Percentiles rank a stretch among this genome's conserved stretches.
Evolutionary conservation across 1,140 invertebrate species (phyloP).

Genomic region (Drosophila athabasca): DNA sequence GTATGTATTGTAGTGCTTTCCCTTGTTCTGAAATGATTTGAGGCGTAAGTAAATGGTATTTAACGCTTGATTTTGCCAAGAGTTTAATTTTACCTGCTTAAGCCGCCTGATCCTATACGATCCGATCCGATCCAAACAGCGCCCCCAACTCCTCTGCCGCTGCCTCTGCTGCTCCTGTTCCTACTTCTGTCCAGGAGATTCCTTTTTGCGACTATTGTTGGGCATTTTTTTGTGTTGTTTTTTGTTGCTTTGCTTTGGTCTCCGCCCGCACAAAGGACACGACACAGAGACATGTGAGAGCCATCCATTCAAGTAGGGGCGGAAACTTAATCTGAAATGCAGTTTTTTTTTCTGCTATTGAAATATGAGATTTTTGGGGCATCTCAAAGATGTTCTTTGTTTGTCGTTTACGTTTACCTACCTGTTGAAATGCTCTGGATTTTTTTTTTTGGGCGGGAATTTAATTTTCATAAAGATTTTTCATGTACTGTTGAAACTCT

Average conservation of each 20-base stretch:
- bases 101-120: slow-evolving; percentile 38
- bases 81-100: slow-evolving; percentile 71
- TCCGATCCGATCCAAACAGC: slow-evolving; percentile 4
- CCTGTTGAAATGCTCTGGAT: slow-evolving; percentile 37
- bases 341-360: slow-evolving; percentile 46
- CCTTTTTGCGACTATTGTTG: slow-evolving; percentile 65
- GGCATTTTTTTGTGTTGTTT: not conserved
- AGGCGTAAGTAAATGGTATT: slow-evolving; percentile 77
- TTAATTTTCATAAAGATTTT: slow-evolving; percentile 45
- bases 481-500: slow-evolving; percentile 57
- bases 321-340: slow-evolving; percentile 77
- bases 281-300: slow-evolving; percentile 27
- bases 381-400: slow-evolving; percentile 53
- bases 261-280: slow-evolving; percentile 61
- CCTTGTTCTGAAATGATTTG: slow-evolving; percentile 44
- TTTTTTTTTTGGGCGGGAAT: slow-evolving; percentile 15
- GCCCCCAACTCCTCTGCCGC: slow-evolving; percentile 19
- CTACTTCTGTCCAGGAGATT: slow-evolving; percentile 7
- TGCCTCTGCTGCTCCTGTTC: not conserved
- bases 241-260: not conserved
- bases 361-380: slow-evolving; percentile 74
- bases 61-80: slow-evolving; percentile 74
- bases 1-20: slow-evolving; percentile 23
- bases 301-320: slow-evolving; percentile 61
- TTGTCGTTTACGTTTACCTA: slow-evolving; percentile 47